Percentiles rank a stretch among this genome's conserved stretches.
Conservation (phyloP, 2,113 vertebrate species). For the Natator depressus region DNA sequence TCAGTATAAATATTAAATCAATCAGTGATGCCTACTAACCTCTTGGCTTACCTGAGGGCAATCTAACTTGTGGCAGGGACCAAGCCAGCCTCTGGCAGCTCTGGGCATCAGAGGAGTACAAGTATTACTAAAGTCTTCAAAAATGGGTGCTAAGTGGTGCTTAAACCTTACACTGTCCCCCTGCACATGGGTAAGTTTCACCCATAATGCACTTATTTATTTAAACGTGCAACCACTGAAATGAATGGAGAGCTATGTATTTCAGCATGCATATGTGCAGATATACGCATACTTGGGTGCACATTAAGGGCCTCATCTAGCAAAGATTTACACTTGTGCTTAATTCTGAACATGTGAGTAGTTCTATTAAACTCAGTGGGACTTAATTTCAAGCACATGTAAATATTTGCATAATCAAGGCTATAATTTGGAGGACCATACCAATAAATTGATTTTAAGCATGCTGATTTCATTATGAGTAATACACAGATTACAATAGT, state of each 20-base stretch:
- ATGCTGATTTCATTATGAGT: not conserved
- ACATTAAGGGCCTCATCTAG: not conserved
- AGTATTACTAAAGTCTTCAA: not conserved
- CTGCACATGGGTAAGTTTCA: not conserved
- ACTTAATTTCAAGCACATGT: not conserved
- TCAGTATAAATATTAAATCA: not conserved
- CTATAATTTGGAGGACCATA: not conserved
- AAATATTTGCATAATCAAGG: not conserved
- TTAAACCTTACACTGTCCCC: not conserved
- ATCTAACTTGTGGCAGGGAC: not conserved
- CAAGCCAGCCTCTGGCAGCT: not conserved
- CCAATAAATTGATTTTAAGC: not conserved
- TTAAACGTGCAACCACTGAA: not conserved
- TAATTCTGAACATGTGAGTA: not conserved
- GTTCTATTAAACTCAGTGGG: not conserved
- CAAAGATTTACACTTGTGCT: not conserved
- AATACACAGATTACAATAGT: not conserved
- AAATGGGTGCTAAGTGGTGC: not conserved
- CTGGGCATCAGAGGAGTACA: not conserved
- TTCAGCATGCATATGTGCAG: not conserved
- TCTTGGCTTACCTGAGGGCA: not conserved
- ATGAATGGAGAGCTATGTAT: not conserved
- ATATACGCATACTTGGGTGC: not conserved
- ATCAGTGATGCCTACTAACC: not conserved
- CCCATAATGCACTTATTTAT: not conserved